These are phyloP conservation scores for Eupeodes latifasciatus DNA, from an alignment of 2,888 invertebrate species.

Conservation along the genomic window DNA sequence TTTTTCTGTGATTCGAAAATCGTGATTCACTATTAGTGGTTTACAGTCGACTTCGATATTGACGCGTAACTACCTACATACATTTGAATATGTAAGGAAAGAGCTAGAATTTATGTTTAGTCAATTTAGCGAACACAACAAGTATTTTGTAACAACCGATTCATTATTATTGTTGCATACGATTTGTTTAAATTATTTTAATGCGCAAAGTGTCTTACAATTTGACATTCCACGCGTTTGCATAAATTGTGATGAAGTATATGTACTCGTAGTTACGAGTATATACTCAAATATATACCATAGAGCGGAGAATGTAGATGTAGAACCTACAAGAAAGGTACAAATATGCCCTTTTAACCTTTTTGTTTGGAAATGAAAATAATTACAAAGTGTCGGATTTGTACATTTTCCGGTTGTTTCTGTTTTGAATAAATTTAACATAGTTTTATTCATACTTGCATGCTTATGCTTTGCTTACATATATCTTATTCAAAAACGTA, in stretches of 20 bases:
- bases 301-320: not conserved
- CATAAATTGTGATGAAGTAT: constrained; percentile 15
- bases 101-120: constrained; percentile 68
- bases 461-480: no score
- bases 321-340: constrained; percentile 4
- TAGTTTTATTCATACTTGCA: constrained; percentile 1
- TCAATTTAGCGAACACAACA: constrained; percentile 67
- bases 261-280: no score
- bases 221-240: constrained; percentile 50
- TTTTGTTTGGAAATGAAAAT: constrained; percentile 29
- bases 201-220: constrained; percentile 36
- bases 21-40: constrained; percentile 49
- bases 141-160: constrained; percentile 55
- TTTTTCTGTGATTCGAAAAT: constrained; percentile 7
- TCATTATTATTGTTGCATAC: constrained; percentile 64
- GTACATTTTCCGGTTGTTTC: constrained; percentile 3
- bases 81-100: not conserved
- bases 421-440: constrained; percentile 52
- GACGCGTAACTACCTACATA: no score
- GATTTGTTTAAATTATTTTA: constrained; percentile 74
- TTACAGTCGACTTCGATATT: not conserved
- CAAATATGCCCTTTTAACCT: constrained; percentile 52
- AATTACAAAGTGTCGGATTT: constrained; percentile 39
- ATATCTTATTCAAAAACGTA: not conserved
- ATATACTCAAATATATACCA: no score